These are phyloP conservation scores for Drosophila yakuba DNA, from an alignment of 1,140 invertebrate species.

Conservation along the genomic window DNA sequence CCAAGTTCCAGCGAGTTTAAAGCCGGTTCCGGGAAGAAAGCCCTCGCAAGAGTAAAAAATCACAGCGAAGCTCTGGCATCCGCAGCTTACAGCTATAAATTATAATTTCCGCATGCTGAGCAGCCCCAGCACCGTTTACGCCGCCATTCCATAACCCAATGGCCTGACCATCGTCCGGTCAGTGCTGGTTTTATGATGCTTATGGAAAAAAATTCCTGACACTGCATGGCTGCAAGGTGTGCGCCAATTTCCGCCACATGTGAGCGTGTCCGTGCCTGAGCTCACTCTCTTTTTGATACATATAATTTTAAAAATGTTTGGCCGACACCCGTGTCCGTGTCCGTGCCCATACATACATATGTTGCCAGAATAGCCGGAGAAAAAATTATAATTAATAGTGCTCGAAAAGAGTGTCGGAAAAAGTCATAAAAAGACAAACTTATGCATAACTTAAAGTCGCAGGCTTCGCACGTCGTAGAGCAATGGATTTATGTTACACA, in stretches of 20 bases:
- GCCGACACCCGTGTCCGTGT: constrained; percentile 25
- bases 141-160: constrained; percentile 9
- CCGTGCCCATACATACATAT: constrained; percentile 54
- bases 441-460: constrained; percentile 29
- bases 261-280: constrained; percentile 30
- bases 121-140: constrained; percentile 3
- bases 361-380: constrained; percentile 40
- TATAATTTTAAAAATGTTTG: constrained; percentile 47
- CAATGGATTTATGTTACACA: constrained; percentile 30
- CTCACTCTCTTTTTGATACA: constrained; percentile 6
- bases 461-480: not conserved
- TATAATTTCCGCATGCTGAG: constrained; percentile 75
- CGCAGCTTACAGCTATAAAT: constrained; percentile 76
- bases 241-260: constrained; percentile 77
- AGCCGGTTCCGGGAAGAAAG: constrained; percentile 9
- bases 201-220: constrained; percentile 61
- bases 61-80: constrained; percentile 43
- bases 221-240: constrained; percentile 78
- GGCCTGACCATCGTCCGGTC: constrained; percentile 45
- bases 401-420: constrained; percentile 19
- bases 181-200: constrained; percentile 63
- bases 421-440: constrained; percentile 11
- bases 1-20: constrained; percentile 34
- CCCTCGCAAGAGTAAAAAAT: constrained; percentile 22
- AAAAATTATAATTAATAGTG: constrained; percentile 62